These are phyloP conservation scores for Apamea monoglypha DNA, from an alignment of 2,888 invertebrate genomes.

Conservation along the genomic window DNA sequence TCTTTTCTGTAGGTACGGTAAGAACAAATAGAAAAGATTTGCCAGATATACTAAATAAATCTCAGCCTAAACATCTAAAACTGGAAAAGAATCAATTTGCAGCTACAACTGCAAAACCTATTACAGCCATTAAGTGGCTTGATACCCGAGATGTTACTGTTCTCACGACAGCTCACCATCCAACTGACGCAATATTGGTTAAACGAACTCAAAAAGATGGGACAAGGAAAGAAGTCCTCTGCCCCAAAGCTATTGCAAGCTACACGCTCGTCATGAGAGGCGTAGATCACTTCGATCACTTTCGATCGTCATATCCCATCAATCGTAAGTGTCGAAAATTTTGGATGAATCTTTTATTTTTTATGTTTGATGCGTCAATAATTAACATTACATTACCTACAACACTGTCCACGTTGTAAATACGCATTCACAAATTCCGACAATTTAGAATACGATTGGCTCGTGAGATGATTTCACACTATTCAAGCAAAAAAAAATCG, in stretches of 20 bases:
- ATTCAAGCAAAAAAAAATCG: background rate
- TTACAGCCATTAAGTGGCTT: conserved; percentile 5
- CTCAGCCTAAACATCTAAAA: background rate
- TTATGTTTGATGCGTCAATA: no score
- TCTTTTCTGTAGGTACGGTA: background rate
- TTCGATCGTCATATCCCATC: no score
- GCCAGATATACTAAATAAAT: background rate
- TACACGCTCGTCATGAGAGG: no score
- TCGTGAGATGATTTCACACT: conserved; percentile 1
- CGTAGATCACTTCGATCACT: no score
- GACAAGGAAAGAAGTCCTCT: no score
- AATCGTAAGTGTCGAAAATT: no score
- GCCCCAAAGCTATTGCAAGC: no score
- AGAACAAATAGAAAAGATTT: background rate
- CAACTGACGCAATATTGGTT: no score
- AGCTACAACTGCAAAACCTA: conserved; percentile 4
- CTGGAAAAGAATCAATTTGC: background rate
- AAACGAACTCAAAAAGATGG: no score
- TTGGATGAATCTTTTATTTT: no score
- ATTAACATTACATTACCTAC: no score
- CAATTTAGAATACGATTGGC: conserved; percentile 7
- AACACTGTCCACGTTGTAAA: background rate
- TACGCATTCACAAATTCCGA: conserved; percentile 8
- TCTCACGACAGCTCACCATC: no score
- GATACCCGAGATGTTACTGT: background rate